Conservation (phyloP, 2,113 vertebrate genomes). For the Semnornis frantzii region DNA sequence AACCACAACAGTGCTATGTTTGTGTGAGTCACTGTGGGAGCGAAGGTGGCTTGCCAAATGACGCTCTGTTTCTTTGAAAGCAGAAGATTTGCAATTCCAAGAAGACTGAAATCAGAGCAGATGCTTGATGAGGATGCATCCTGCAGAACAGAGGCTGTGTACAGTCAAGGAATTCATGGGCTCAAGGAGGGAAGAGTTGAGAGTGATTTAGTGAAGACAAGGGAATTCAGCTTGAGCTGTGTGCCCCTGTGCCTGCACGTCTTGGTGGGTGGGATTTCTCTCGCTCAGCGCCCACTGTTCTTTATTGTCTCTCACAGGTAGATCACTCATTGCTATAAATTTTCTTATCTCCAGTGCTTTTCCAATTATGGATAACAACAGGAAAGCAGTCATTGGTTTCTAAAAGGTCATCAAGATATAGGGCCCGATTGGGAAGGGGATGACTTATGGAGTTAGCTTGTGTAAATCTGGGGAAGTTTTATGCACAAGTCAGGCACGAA, state of each 20-base stretch:
- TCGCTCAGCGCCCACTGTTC: background rate
- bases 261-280: background rate
- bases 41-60: rapidly evolving
- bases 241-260: rapidly evolving
- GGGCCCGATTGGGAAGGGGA: slow-evolving; percentile 59
- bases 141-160: background rate
- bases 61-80: background rate
- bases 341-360: slow-evolving; percentile 79
- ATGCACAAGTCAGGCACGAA: slow-evolving; percentile 71
- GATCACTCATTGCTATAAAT: slow-evolving; percentile 72
- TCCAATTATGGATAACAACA: slow-evolving; percentile 81
- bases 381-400: slow-evolving; percentile 74
- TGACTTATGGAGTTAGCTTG: slow-evolving; percentile 71
- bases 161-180: background rate
- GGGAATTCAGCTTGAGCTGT: background rate
- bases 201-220: background rate
- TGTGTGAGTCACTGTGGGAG: background rate
- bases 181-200: background rate
- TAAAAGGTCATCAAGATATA: slow-evolving; percentile 80
- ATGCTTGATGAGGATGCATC: background rate
- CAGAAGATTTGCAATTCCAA: background rate
- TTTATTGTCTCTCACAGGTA: slow-evolving; percentile 77
- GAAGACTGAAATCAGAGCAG: background rate
- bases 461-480: slow-evolving; percentile 78
- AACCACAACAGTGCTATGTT: too few relatives aligned